phyloP scores from a whole-genome alignment of 2,113 vertebrate genomes.

The Noturus placidus region DNA sequence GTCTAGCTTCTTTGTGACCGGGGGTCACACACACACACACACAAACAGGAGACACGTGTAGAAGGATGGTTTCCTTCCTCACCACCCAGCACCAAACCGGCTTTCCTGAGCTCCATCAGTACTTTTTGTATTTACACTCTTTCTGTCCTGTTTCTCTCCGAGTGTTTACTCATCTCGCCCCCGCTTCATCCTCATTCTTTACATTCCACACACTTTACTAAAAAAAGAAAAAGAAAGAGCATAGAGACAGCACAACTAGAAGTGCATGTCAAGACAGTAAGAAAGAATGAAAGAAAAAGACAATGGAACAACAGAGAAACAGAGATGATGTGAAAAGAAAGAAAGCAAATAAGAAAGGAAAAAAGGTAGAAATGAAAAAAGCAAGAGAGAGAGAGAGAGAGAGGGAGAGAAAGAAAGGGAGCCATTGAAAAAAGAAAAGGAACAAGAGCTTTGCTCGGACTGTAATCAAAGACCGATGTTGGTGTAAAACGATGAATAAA shows the following conservation, averaged over 20 bases:
- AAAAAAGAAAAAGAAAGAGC: too few species aligned
- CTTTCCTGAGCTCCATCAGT: slow-evolving; percentile 42
- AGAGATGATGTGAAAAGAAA: background rate
- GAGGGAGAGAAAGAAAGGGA: background rate
- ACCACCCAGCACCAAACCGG: background rate
- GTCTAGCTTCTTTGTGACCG: background rate
- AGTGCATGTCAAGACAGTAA: background rate
- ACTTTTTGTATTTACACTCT: slow-evolving; percentile 17
- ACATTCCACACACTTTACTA: slow-evolving; percentile 7
- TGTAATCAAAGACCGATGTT: background rate
- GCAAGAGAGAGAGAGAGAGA: background rate
- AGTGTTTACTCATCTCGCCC: background rate
- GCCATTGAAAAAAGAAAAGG: background rate
- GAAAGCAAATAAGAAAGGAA: background rate
- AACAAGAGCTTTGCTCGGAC: background rate
- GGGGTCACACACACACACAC: slow-evolving; percentile 12
- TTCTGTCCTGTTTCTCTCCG: slow-evolving; percentile 58
- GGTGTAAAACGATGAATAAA: slow-evolving; percentile 12
- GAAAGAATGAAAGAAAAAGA: background rate
- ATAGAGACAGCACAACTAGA: background rate
- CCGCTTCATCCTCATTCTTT: background rate
- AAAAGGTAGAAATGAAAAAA: background rate
- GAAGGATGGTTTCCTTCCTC: slow-evolving; percentile 37
- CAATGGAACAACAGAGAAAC: background rate
- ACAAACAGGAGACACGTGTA: slow-evolving; percentile 39